These are phyloP conservation scores for Melangyna quadrimaculata DNA, from an alignment of 2,888 invertebrate species.

Conservation along the genomic window DNA sequence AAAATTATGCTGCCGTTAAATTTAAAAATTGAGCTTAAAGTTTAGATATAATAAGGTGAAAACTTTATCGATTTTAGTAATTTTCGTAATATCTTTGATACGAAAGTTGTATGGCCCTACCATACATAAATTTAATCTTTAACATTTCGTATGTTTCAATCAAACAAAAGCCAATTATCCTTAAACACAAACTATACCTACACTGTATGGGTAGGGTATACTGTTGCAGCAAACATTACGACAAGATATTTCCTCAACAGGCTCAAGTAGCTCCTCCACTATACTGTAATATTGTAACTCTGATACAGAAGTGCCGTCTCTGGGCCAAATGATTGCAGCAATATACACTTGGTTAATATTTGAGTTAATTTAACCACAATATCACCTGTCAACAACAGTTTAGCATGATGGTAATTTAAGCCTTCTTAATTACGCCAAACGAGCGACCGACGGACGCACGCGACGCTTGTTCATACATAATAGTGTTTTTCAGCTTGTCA, in stretches of 20 bases:
- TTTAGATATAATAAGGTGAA: background rate
- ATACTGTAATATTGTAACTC: background rate
- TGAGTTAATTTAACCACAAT: background rate
- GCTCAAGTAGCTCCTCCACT: background rate
- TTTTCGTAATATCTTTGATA: too few relatives aligned
- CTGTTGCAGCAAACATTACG: background rate
- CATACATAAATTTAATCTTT: too few relatives aligned
- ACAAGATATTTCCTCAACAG: background rate
- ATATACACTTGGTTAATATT: background rate
- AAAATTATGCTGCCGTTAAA: background rate
- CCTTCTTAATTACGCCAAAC: conserved; percentile 6
- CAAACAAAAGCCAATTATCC: background rate
- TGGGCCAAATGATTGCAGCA: background rate
- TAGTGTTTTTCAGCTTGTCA: background rate
- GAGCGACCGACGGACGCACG: background rate
- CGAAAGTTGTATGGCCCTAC: too few relatives aligned
- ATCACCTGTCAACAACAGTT: conserved; percentile 7
- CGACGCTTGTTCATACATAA: too few relatives aligned
- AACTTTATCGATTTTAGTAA: background rate
- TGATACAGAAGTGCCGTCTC: background rate
- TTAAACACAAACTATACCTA: background rate
- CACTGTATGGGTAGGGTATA: too few relatives aligned
- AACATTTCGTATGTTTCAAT: background rate
- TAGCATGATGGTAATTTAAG: conserved; percentile 2
- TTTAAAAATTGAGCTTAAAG: background rate